A percentile compares a stretch with the other conserved stretches of the same genome.
Conservation (phyloP, 2,113 vertebrate species). For the Grammomys dolichurus region DNA sequence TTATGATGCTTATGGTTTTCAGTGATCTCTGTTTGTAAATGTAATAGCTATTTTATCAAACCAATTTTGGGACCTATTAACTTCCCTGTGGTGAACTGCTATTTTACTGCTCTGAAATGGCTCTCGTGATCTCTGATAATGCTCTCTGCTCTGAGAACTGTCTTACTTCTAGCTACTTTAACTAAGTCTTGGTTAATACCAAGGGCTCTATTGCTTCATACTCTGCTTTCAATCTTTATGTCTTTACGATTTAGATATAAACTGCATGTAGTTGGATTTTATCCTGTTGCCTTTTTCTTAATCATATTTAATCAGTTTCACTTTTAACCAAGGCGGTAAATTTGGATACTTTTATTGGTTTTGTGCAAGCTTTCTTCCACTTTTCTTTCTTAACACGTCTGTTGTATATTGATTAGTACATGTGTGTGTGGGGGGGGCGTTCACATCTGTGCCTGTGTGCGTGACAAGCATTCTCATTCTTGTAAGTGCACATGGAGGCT, state of each 20-base stretch:
- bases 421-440: background rate
- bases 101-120: background rate
- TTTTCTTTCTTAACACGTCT: background rate
- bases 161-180: background rate
- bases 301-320: background rate
- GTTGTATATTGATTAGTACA: background rate
- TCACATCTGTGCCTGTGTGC: background rate
- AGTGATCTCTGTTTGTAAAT: background rate
- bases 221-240: background rate
- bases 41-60: slow-evolving; percentile 6
- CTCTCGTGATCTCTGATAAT: background rate
- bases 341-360: background rate
- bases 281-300: background rate
- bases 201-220: background rate
- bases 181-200: background rate
- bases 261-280: background rate
- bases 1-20: background rate
- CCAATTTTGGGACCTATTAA: background rate
- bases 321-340: background rate
- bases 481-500: too few relatives aligned
- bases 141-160: background rate
- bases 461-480: background rate
- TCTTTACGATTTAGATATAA: background rate
- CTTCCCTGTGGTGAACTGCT: background rate
- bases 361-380: background rate